Evolutionary conservation across 2,113 vertebrate species (phyloP).

Genomic region (Syrrhaptes paradoxus): DNA sequence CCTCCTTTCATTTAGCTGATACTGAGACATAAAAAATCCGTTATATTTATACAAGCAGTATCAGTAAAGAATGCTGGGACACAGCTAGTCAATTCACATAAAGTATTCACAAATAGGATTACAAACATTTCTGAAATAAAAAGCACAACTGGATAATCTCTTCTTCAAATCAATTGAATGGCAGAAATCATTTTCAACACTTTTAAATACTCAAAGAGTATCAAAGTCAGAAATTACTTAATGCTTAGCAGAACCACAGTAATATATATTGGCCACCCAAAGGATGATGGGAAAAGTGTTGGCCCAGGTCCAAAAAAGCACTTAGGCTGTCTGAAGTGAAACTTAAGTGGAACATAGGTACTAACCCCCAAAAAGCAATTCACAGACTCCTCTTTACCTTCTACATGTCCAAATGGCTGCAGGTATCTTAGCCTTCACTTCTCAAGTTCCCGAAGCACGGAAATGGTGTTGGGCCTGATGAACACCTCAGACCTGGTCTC

Average conservation of each 20-base stretch:
- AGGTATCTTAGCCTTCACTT: neutral
- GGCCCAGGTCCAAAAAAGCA: conserved; percentile 34
- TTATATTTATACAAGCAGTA: neutral
- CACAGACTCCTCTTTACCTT: neutral
- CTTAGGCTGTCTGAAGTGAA: neutral
- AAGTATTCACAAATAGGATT: neutral
- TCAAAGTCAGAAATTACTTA: neutral
- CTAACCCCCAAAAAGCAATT: neutral
- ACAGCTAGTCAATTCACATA: neutral
- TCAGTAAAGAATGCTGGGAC: neutral
- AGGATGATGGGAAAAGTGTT: neutral
- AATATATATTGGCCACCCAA: neutral
- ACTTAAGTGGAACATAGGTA: neutral
- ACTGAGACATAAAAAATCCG: neutral
- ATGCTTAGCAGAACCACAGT: neutral
- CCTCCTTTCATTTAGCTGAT: neutral
- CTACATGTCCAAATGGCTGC: rapidly evolving
- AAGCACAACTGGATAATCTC: neutral
- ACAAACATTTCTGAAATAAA: neutral
- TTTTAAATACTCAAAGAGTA: neutral
- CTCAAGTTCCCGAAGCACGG: neutral
- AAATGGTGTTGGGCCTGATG: neutral
- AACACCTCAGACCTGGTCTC: neutral
- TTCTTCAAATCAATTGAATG: neutral
- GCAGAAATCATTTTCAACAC: neutral